A percentile compares a stretch with the other conserved stretches of the same genome.
Conservation (phyloP, 1,140 invertebrate genomes). For the Megalopta genalis region DNA sequence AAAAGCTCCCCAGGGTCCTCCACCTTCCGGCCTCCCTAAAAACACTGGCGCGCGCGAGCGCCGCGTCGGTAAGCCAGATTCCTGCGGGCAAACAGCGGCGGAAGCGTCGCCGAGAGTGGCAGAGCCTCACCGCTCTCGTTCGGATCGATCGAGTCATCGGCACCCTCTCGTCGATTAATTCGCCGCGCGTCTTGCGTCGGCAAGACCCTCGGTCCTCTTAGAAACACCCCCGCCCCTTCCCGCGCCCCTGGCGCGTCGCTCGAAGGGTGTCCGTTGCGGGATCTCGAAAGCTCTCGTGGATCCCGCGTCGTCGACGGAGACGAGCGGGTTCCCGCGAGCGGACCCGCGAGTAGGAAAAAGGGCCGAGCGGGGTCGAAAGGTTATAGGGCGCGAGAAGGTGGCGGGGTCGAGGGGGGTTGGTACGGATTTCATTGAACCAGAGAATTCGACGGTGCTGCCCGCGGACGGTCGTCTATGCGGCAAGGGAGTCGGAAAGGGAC, state of each 20-base stretch:
- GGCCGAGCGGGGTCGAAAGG: constrained; percentile 14
- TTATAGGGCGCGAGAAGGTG: neutral
- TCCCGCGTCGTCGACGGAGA: neutral
- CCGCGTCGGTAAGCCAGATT: too few species aligned
- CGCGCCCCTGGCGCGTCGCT: too few species aligned
- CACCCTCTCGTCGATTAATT: neutral
- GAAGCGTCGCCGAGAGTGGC: too few species aligned
- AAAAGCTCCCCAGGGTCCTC: too few species aligned
- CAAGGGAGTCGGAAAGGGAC: constrained; percentile 62
- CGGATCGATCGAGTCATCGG: neutral
- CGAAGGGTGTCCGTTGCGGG: too few species aligned
- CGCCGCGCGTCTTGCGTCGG: neutral
- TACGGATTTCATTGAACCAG: constrained; percentile 72
- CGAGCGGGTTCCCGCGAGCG: neutral
- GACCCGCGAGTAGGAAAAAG: neutral
- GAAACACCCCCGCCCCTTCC: too few species aligned
- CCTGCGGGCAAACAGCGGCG: too few species aligned
- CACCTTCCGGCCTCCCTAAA: too few species aligned
- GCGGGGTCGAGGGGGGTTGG: constrained; percentile 7
- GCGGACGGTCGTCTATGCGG: constrained; percentile 63
- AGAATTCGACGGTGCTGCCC: constrained; percentile 74
- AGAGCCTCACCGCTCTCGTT: too few species aligned
- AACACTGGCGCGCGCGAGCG: too few species aligned
- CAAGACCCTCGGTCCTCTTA: too few species aligned
- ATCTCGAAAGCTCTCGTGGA: too few species aligned